Percentiles rank a stretch among this genome's conserved stretches.
These are phyloP conservation scores for Mythimna lalbum DNA, from an alignment of 2,888 invertebrate species.

Conservation along the genomic window DNA sequence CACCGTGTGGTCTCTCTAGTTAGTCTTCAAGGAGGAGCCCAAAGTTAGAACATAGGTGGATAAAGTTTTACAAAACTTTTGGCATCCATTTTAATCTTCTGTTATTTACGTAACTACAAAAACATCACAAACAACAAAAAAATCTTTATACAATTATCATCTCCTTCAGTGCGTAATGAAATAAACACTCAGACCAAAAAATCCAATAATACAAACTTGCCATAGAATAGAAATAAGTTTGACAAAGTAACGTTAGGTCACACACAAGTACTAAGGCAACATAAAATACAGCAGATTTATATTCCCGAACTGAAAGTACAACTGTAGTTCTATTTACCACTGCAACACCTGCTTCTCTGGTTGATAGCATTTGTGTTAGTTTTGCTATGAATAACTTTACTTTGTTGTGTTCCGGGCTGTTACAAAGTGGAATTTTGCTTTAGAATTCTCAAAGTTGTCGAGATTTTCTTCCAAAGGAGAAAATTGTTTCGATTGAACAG, in stretches of 20 bases:
- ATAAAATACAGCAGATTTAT: conserved; percentile 32
- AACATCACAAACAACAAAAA: too few species aligned
- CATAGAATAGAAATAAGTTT: neutral
- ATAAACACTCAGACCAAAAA: neutral
- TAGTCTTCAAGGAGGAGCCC: too few species aligned
- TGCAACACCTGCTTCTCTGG: conserved; percentile 29
- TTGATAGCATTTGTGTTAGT: conserved; percentile 28
- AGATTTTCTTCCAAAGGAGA: neutral
- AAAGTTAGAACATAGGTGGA: too few species aligned
- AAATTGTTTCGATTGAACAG: conserved; percentile 13
- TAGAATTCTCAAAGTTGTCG: conserved; percentile 12
- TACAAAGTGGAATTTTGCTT: conserved; percentile 24
- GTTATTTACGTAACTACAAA: too few species aligned
- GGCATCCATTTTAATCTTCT: neutral
- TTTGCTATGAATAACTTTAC: conserved; percentile 40
- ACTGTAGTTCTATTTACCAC: conserved; percentile 30
- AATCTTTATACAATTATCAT: neutral
- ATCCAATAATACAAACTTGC: conserved; percentile 12
- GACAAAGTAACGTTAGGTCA: conserved; percentile 19
- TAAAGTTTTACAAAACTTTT: neutral
- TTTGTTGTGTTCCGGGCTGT: conserved; percentile 18
- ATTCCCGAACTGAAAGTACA: conserved; percentile 20
- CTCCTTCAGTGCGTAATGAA: neutral
- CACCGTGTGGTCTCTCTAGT: too few species aligned
- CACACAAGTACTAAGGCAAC: conserved; percentile 11